Base-by-base conservation (phyloP, 2,888 invertebrate species). In the Acleris laterana region DNA sequence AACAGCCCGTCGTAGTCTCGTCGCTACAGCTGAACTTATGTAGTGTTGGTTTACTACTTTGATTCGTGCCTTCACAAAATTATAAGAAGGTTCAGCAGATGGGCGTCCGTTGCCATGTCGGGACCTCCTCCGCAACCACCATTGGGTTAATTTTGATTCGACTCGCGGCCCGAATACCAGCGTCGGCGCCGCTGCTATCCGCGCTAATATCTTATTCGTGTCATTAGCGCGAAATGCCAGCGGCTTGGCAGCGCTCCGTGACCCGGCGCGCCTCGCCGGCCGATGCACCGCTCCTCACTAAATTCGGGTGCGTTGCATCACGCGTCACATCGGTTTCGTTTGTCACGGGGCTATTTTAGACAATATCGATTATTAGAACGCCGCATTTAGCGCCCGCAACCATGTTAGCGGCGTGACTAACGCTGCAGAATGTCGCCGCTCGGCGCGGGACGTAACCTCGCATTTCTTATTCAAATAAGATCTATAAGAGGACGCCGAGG, bases 161-260 rank as follows among this genome's bases (percentile, higher is more conserved):
- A 82, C 82, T 74, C 78, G 83, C 79, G 87, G 74, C 84, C 85
- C 80, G 84, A 86, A 89, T 89, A 87, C 84, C 81, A 77, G 77
- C 76, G 78, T 77, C 82, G 81, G 78, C 81, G 80, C 76, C 81
- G 80, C 77, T 78, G 79, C 85, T 88, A 89, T 90, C 88, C 85
- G 86, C 84, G 87, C 88, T 89, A 89, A 91, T 92, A 90, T 92
- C 91, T 91, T 89, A 91, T 91, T 90, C 85, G 90, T 91, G 92
- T 91, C 92, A 90, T 90, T 90, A 89, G 91, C 83, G 90, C 90
- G 85, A 93, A 93, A 92, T 93, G 92, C 89, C 92, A 92, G 84
- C 85, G 80, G 86, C 82, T 92, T 92, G 92, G 92, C 92, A 91
- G 77, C 80, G 71, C 80, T 79, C 78, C 80, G 77, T 76, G 80